Percentiles rank a stretch among this genome's conserved stretches.
These are phyloP conservation scores for Torymus aiolomorphi DNA, from an alignment of 2,888 invertebrate genomes.

Conservation along the genomic window DNA sequence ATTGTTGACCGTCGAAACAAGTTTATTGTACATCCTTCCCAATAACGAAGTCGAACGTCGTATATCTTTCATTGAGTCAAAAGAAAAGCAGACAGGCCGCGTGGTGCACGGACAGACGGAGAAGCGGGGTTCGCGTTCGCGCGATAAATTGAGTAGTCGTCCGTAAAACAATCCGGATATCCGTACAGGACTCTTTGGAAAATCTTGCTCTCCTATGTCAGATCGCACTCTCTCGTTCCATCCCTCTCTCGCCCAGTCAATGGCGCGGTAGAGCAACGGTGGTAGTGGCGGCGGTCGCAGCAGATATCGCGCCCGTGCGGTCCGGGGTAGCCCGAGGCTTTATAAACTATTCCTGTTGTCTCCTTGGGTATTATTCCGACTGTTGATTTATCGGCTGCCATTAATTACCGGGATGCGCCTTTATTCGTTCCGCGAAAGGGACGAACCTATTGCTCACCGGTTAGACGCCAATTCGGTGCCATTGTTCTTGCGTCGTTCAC, in stretches of 20 bases:
- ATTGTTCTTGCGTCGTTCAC: slow-evolving; percentile 76
- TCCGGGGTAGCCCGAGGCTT: slow-evolving; percentile 61
- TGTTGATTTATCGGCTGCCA: slow-evolving; percentile 74
- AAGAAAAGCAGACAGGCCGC: background rate
- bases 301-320: slow-evolving; percentile 42
- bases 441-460: slow-evolving; percentile 76
- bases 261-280: slow-evolving; percentile 33
- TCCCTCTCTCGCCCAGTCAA: slow-evolving; percentile 10
- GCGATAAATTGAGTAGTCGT: slow-evolving; percentile 25
- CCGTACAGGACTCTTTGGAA: slow-evolving; percentile 48
- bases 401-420: slow-evolving; percentile 75
- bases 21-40: background rate
- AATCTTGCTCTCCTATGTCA: slow-evolving; percentile 49
- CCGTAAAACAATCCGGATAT: slow-evolving; percentile 51
- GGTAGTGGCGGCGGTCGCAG: slow-evolving; percentile 1
- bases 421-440: slow-evolving; percentile 74
- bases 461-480: slow-evolving; percentile 74
- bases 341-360: slow-evolving; percentile 76
- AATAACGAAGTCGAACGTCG: background rate
- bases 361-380: slow-evolving; percentile 75
- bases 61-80: background rate
- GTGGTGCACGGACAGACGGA: background rate
- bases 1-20: background rate
- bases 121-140: background rate
- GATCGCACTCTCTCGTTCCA: slow-evolving; percentile 15